Percentiles rank a stretch among this genome's conserved stretches.
Conservation (phyloP, 2,113 vertebrate genomes). For the Guaruba guarouba region DNA sequence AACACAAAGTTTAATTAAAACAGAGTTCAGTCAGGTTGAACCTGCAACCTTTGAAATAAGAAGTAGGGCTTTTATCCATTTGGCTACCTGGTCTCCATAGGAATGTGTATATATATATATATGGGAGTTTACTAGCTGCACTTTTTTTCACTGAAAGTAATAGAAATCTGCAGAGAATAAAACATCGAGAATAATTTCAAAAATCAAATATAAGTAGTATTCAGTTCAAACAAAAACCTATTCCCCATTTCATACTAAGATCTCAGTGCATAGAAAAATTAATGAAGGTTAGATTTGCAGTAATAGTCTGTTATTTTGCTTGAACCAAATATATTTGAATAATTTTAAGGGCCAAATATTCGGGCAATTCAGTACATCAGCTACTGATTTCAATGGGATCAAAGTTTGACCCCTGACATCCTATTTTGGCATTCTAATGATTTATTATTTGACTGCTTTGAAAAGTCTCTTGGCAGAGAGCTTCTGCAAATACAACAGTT, state of each 20-base stretch:
- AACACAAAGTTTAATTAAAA: conserved; percentile 32
- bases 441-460: conserved; percentile 26
- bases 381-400: background rate
- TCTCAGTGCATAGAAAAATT: background rate
- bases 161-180: background rate
- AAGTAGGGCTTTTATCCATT: background rate
- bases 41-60: background rate
- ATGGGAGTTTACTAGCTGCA: background rate
- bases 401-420: background rate
- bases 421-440: background rate
- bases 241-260: background rate
- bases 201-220: conserved; percentile 1
- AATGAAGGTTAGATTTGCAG: conserved; percentile 13
- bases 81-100: background rate
- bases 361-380: background rate
- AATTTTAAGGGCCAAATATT: background rate
- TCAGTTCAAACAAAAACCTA: conserved; percentile 20
- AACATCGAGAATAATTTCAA: background rate
- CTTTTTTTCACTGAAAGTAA: background rate
- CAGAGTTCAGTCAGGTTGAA: background rate
- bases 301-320: background rate
- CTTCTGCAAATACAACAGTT: background rate
- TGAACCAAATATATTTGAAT: conserved; percentile 4
- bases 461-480: background rate
- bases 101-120: background rate